Conservation (phyloP, 2,113 vertebrate genomes). For the Strigops habroptila region DNA sequence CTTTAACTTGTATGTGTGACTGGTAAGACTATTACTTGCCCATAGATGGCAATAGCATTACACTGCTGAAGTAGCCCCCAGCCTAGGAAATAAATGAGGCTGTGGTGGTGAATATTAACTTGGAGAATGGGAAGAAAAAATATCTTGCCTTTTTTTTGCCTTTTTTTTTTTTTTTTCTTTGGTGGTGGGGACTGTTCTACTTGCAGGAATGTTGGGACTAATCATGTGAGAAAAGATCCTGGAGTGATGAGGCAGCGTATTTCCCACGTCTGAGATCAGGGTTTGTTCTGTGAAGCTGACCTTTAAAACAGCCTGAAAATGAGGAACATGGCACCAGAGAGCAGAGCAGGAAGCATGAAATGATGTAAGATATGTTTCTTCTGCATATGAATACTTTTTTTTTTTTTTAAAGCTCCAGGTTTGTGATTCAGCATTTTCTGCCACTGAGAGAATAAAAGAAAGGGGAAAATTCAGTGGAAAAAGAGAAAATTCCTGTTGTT, state of each 20-base stretch:
- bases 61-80: background rate
- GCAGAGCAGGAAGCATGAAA: constrained; percentile 51
- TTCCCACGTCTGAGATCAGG: constrained; percentile 46
- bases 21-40: background rate
- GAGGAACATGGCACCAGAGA: constrained; percentile 50
- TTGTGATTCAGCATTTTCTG: constrained; percentile 62
- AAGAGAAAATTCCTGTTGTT: background rate
- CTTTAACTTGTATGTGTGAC: background rate
- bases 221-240: constrained; percentile 49
- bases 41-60: constrained; percentile 50
- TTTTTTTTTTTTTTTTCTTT: too few relatives aligned
- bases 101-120: background rate
- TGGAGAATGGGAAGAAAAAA: background rate
- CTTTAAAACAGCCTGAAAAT: constrained; percentile 56
- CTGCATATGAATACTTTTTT: background rate
- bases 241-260: constrained; percentile 52
- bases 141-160: background rate
- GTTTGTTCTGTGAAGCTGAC: constrained; percentile 50
- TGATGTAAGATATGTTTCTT: constrained; percentile 50
- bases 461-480: background rate
- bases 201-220: constrained; percentile 40
- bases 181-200: background rate
- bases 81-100: background rate
- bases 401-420: background rate
- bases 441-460: background rate